Evolutionary conservation across 2,113 vertebrate genomes (phyloP).

Genomic region (Melanocharis versteri): DNA sequence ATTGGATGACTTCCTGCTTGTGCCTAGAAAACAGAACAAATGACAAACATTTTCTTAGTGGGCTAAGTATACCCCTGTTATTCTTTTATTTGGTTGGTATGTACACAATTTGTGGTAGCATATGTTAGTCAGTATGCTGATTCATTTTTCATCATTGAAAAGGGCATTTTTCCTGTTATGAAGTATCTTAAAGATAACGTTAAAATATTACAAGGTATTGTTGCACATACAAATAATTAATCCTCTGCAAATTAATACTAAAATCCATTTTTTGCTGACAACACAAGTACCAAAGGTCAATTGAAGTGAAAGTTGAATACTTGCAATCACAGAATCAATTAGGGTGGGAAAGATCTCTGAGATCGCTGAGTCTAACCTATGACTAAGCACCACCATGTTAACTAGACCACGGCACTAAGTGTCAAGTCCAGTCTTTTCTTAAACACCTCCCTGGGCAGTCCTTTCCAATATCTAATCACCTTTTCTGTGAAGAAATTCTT

Average conservation of each 20-base stretch:
- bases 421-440: background rate
- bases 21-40: background rate
- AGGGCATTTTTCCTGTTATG: background rate
- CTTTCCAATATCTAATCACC: background rate
- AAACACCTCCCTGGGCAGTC: background rate
- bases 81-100: background rate
- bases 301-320: background rate
- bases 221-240: background rate
- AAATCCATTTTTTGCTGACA: constrained; percentile 30
- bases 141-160: background rate
- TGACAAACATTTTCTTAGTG: background rate
- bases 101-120: background rate
- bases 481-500: background rate
- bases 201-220: background rate
- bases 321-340: background rate
- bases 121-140: background rate
- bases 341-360: background rate
- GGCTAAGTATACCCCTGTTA: background rate
- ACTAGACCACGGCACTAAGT: background rate
- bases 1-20: background rate
- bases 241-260: background rate
- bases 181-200: background rate
- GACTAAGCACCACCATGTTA: background rate
- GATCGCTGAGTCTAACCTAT: background rate
- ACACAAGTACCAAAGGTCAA: background rate